Conservation (phyloP, 2,888 invertebrate genomes). For the Macaria liturata region DNA sequence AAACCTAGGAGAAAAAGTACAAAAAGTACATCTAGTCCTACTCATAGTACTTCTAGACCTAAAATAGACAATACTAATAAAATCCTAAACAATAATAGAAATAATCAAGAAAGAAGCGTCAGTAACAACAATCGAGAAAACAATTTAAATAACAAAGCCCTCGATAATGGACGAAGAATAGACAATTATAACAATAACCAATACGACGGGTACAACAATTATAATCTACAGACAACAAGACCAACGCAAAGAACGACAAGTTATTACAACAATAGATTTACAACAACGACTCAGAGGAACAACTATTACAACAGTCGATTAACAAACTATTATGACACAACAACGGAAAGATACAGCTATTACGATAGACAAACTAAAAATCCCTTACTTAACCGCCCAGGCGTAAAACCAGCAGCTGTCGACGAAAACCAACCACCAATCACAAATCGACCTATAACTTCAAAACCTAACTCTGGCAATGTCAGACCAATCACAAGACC, state of each 20-base stretch:
- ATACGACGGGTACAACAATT: slow-evolving; percentile 21
- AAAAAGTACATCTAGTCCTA: slow-evolving; percentile 22
- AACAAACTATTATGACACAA: slow-evolving; percentile 10
- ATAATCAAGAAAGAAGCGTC: slow-evolving; percentile 13
- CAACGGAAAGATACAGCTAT: slow-evolving; percentile 17
- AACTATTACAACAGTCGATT: not conserved
- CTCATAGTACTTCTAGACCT: slow-evolving; percentile 6
- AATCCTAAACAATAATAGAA: slow-evolving; percentile 23
- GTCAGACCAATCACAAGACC: slow-evolving; percentile 10
- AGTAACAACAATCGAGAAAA: slow-evolving; percentile 15
- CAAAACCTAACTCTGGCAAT: slow-evolving; percentile 34
- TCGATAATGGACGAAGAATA: slow-evolving; percentile 12
- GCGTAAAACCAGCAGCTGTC: slow-evolving; percentile 56
- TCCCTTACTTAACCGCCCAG: slow-evolving; percentile 50
- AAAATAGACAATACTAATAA: slow-evolving; percentile 9
- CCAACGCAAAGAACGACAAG: slow-evolving; percentile 15
- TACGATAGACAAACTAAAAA: slow-evolving; percentile 34
- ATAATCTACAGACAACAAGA: slow-evolving; percentile 4
- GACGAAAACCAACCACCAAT: slow-evolving; percentile 59
- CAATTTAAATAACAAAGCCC: slow-evolving; percentile 5
- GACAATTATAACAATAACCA: slow-evolving; percentile 19
- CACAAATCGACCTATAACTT: slow-evolving; percentile 56
- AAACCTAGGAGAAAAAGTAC: slow-evolving; percentile 42
- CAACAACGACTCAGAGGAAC: not conserved
- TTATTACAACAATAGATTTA: slow-evolving; percentile 3